phyloP scores from a whole-genome alignment of 1,140 invertebrate species.

The Andricus grossulariae region DNA sequence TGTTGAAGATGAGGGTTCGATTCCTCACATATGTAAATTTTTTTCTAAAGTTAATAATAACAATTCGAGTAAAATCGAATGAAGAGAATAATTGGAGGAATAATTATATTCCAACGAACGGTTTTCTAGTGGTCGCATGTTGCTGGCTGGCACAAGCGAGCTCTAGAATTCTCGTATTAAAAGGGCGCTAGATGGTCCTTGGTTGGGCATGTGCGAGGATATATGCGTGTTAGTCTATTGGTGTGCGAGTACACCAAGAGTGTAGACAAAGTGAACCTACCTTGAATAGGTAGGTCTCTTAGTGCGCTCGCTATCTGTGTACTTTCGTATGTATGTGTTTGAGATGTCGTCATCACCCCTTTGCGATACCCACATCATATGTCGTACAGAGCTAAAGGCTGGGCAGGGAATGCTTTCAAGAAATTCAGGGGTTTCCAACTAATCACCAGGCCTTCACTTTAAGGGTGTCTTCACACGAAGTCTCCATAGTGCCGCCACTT shows the following conservation, averaged over 20 bases:
- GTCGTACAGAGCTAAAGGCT: constrained; percentile 53
- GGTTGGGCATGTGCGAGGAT: constrained; percentile 5
- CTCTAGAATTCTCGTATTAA: constrained; percentile 26
- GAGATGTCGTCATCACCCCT: constrained; percentile 63
- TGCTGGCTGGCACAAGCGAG: constrained; percentile 22
- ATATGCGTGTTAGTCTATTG: constrained; percentile 8
- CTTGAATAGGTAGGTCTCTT: constrained; percentile 48
- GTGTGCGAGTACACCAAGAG: constrained; percentile 36
- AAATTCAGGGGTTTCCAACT: constrained; percentile 62
- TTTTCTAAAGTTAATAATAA: too few species aligned
- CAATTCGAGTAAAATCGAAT: background rate
- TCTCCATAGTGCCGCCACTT: constrained; percentile 49
- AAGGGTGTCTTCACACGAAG: constrained; percentile 48
- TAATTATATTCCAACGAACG: constrained; percentile 11
- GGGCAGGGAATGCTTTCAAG: constrained; percentile 52
- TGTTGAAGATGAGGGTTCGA: too few species aligned
- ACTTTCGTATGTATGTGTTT: constrained; percentile 49
- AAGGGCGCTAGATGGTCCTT: constrained; percentile 24
- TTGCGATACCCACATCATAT: constrained; percentile 66
- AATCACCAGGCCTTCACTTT: constrained; percentile 56
- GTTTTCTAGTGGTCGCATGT: constrained; percentile 8
- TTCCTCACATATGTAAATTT: too few species aligned
- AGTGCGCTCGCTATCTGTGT: constrained; percentile 34
- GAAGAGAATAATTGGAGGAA: background rate
- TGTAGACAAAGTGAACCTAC: constrained; percentile 49